Base-by-base conservation (phyloP, 2,888 invertebrate genomes). In the Apotomis betuletana region DNA sequence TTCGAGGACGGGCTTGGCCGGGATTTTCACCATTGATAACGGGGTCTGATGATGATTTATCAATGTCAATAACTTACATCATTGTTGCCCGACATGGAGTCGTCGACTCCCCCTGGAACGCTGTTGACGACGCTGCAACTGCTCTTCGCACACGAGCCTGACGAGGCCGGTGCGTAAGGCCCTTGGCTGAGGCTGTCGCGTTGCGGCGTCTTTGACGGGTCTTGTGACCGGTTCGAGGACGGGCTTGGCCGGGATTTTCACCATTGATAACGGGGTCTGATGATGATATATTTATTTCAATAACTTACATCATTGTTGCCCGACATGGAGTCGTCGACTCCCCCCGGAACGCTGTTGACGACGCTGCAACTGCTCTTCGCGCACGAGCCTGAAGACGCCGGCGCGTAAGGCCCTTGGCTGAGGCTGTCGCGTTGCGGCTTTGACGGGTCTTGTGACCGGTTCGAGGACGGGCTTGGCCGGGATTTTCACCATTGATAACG, bases 211-310 rank as follows among this genome's bases (percentile, higher is more conserved):
- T 94, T 94, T 0, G 91, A 91, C 13, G 90, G 87, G 74, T 86
- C 83, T 77, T 93, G 93, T 69, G 92, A 90, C 71, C 93, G 82
- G 77, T 90, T 92, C 27, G 93, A 93, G 15, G 90, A 90, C 4
- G 94, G 94, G 74, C 93, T 93, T n/a, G 94, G 94, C 51, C 94
- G 81, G 65, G 94, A n/a, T n/a, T n/a, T n/a, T n/a, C n/a, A n/a
- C n/a, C n/a, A n/a, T n/a, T n/a, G n/a, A n/a, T n/a, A n/a, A n/a
- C n/a, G n/a, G n/a, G n/a, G n/a, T n/a, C n/a, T n/a, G 83, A 71
- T 87, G 75, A 80, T 15, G 15, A 15, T 15, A 0, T 15, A 15
- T 15, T 1, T 0, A 15, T 15, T 0, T 15, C 15, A 15, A 15
- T 15, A 15, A 15, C 15, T 15, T 15, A 15, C 15, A 15, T 15